Conservation (phyloP, 2,888 invertebrate genomes). For the Furcula furcula region DNA sequence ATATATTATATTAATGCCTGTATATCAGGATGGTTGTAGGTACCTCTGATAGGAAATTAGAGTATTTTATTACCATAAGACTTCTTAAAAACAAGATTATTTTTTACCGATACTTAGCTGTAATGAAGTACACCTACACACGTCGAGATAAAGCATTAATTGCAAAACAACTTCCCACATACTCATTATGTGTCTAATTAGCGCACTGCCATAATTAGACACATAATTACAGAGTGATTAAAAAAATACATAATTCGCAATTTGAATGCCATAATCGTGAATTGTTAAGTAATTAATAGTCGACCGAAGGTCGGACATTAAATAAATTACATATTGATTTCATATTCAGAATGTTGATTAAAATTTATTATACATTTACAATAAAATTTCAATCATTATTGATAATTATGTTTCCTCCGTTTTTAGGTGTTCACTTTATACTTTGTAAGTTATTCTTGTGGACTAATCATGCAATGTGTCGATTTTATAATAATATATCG, state of each 20-base stretch:
- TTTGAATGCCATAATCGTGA: constrained; percentile 60
- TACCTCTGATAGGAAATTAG: too few species aligned
- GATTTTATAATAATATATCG: background rate
- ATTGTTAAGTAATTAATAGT: constrained; percentile 59
- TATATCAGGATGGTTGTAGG: too few species aligned
- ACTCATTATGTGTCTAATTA: constrained; percentile 49
- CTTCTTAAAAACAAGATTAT: too few species aligned
- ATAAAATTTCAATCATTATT: constrained; percentile 18
- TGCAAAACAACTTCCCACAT: constrained; percentile 33
- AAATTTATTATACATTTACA: constrained; percentile 38
- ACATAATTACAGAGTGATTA: constrained; percentile 50
- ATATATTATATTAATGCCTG: too few species aligned
- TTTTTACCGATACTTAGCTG: constrained; percentile 18
- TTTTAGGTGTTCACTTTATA: too few species aligned
- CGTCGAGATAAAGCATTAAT: constrained; percentile 24
- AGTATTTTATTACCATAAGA: too few species aligned
- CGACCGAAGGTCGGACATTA: constrained; percentile 47
- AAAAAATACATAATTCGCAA: constrained; percentile 51
- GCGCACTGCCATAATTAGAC: constrained; percentile 43
- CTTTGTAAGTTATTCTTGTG: too few species aligned
- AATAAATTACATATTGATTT: constrained; percentile 59
- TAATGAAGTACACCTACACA: constrained; percentile 19
- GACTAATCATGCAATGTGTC: background rate
- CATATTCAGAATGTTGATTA: constrained; percentile 34
- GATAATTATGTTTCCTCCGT: constrained; percentile 28